Evolutionary conservation across 2,113 vertebrate species (phyloP).

Genomic region (Seriola rivoliana): DNA sequence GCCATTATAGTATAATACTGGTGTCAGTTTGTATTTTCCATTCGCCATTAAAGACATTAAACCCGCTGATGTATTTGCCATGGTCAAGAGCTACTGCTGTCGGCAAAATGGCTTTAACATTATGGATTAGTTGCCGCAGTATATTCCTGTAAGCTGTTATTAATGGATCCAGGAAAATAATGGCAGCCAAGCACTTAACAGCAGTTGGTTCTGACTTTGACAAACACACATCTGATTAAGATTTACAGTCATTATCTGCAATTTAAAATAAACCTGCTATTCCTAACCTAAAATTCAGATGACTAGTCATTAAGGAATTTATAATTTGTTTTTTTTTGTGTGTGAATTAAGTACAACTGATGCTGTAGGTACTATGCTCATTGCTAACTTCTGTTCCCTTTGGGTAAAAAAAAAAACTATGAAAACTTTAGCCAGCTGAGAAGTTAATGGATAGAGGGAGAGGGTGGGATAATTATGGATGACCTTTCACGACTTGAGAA

Average conservation of each 20-base stretch:
- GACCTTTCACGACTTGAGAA: not conserved
- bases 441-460: not conserved
- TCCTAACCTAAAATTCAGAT: not conserved
- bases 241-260: not conserved
- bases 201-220: not conserved
- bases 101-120: constrained; percentile 13
- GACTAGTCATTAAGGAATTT: not conserved
- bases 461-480: too few species aligned
- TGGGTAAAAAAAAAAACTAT: not conserved
- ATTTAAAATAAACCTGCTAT: too few species aligned
- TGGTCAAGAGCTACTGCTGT: not conserved
- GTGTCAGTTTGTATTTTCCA: constrained; percentile 4
- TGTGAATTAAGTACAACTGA: not conserved
- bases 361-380: too few species aligned
- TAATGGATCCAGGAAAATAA: constrained; percentile 43
- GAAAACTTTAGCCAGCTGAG: not conserved
- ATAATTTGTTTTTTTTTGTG: too few species aligned
- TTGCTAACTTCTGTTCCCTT: not conserved
- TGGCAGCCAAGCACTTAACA: constrained; percentile 9
- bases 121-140: constrained; percentile 35
- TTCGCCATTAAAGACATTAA: constrained; percentile 4
- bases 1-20: not conserved
- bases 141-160: constrained; percentile 24
- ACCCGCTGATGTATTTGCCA: constrained; percentile 8
- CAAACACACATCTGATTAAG: not conserved